These are phyloP conservation scores for Gavia stellata DNA, from an alignment of 2,113 vertebrate species.

Conservation along the genomic window DNA sequence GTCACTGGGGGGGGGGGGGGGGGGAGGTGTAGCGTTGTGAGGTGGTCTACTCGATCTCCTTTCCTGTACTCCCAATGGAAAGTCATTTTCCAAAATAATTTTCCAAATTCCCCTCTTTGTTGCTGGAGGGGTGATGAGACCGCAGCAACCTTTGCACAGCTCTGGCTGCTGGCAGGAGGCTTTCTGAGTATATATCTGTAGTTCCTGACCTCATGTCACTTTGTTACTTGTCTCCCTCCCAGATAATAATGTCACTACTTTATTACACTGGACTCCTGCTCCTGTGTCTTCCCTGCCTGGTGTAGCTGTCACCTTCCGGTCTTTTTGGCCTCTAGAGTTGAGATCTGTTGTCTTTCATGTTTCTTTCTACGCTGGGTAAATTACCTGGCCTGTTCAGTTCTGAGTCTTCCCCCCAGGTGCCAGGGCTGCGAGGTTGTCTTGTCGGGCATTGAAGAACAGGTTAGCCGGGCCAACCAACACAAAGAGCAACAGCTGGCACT, in stretches of 20 bases:
- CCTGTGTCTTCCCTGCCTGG: not conserved
- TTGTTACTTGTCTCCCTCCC: not conserved
- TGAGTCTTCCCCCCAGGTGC: constrained; percentile 76
- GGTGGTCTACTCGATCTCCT: fast-evolving
- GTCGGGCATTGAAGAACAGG: constrained; percentile 93
- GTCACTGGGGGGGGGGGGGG: not conserved
- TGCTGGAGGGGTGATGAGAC: not conserved
- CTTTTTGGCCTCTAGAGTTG: not conserved
- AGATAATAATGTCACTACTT: not conserved
- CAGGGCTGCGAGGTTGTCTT: constrained; percentile 91
- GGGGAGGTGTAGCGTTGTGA: not conserved
- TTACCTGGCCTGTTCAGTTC: not conserved
- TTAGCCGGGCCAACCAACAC: constrained; percentile 92
- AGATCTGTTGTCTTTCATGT: not conserved
- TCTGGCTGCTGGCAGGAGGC: not conserved
- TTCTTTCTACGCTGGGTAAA: not conserved
- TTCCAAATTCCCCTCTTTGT: not conserved
- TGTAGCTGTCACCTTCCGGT: not conserved
- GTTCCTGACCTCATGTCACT: not conserved
- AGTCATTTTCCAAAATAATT: not conserved
- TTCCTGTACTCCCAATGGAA: fast-evolving
- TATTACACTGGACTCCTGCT: not conserved
- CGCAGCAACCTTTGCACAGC: not conserved
- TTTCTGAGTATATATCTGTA: not conserved
- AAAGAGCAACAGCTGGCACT: constrained; percentile 93